Conservation (phyloP, 2,888 invertebrate genomes). For the Eristalis pertinax region DNA sequence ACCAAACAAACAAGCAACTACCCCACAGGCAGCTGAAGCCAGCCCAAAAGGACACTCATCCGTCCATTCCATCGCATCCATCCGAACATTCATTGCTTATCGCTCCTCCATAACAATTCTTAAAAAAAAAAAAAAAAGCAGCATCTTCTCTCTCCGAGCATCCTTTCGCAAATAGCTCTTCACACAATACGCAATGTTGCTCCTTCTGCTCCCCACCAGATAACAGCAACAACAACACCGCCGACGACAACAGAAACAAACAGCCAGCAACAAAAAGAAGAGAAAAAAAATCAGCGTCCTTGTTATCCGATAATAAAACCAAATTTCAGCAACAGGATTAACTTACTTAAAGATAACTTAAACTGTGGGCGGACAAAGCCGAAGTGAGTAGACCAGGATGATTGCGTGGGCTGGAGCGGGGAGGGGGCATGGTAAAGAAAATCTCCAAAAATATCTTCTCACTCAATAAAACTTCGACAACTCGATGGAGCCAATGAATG, state of each 20-base stretch:
- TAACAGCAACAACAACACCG: not conserved
- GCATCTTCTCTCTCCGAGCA: not conserved
- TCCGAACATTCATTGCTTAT: not conserved
- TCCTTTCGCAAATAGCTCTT: constrained; percentile 1
- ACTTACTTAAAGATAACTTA: constrained; percentile 67
- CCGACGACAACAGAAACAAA: constrained; percentile 1
- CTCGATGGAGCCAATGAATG: constrained; percentile 6
- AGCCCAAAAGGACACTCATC: not conserved
- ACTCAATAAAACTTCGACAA: constrained; percentile 71
- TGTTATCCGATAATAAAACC: constrained; percentile 71
- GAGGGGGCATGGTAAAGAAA: constrained; percentile 1
- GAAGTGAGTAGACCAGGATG: not conserved
- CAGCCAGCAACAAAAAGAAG: constrained; percentile 15
- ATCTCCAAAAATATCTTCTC: constrained; percentile 56
- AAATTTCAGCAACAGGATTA: constrained; percentile 71
- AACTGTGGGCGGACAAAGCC: not conserved
- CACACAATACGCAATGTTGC: not conserved
- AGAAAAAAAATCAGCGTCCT: constrained; percentile 39
- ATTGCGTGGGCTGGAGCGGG: not conserved
- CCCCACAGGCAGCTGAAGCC: not conserved
- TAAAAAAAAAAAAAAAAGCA: not conserved
- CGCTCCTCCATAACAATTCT: not conserved
- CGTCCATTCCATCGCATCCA: not conserved
- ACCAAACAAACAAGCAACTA: not conserved
- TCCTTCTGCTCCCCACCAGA: not conserved